Conservation (phyloP, 2,113 vertebrate genomes). For the Ptychochromis oligacanthus region DNA sequence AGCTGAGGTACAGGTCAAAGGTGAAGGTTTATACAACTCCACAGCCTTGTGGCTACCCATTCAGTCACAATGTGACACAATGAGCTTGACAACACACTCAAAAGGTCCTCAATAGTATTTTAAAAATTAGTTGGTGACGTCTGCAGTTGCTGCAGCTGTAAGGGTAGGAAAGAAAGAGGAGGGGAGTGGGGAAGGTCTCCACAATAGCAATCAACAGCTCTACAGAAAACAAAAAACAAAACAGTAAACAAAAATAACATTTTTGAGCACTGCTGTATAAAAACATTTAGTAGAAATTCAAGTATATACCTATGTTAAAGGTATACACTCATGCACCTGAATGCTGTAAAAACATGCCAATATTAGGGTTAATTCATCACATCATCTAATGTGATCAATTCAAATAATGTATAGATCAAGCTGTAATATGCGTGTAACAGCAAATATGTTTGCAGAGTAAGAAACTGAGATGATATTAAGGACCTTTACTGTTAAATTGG, state of each 20-base stretch:
- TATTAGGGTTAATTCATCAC: background rate
- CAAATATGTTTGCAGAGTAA: background rate
- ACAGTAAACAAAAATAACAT: background rate
- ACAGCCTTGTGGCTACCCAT: conserved; percentile 60
- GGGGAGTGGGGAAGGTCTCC: conserved; percentile 9
- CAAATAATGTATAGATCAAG: background rate
- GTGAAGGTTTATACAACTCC: conserved; percentile 43
- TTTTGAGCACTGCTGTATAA: background rate
- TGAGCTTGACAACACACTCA: conserved; percentile 50
- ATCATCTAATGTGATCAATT: background rate
- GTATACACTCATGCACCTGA: too few relatives aligned
- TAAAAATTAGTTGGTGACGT: conserved; percentile 45
- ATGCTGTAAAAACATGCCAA: background rate
- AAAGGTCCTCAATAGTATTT: conserved; percentile 20
- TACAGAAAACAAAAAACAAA: background rate
- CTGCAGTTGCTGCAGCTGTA: conserved; percentile 45
- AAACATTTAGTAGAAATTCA: background rate
- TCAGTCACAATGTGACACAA: conserved; percentile 63
- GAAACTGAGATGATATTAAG: background rate
- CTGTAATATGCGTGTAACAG: background rate
- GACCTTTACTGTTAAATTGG: background rate
- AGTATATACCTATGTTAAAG: too few relatives aligned
- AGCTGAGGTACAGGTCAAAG: conserved; percentile 70
- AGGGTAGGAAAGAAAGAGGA: background rate
- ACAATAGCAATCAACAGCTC: background rate